Evolutionary conservation across 30 jellyfish, hydroid and myxozoan genomes (phyloP), one percentile per base, ranked within the genome.

Genomic region (Aurelia sp.): DNA sequence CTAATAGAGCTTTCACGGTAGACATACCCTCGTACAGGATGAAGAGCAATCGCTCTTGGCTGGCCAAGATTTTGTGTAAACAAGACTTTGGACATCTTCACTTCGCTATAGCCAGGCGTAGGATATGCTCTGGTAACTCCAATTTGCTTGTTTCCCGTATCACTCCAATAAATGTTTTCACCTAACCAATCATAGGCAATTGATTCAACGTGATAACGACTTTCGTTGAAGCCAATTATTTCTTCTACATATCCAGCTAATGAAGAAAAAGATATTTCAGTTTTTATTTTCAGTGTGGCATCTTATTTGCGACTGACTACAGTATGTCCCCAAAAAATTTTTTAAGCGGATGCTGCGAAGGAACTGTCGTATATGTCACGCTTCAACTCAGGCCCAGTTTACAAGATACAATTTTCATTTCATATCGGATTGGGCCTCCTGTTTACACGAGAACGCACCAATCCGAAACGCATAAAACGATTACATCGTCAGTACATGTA

Each of bases 181-280:
- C 94, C 89, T 57, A 85, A 60, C 99, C 99, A 94, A 71, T 94
- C 99, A 66, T 68, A 94, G 3, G 97, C 96, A 31, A 94, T 78
- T 16, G 96, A 95, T 70, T 94, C 97, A 0, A 94, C 92, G 53
- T 89, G 97, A 12, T n/a, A 59, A 4, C 88, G 78, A n/a, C 79
- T 18, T 58, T 83, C 93, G 62, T 82, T 81, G 81, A 93, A 87
- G 22, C 89, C 74, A 13, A 75, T 73, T 51, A 93, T 58, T 76
- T 88, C 86, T 51, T 83, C 75, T 3, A 78, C 62, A 37, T 86
- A 55, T 62, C 98, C 93, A 52, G 91, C 90, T 78, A 61, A 31
- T 77, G 23, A 19, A 77, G 30, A 53, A 60, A 33, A 4, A 33
- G 30, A 44, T 8, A 9, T 44, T 37, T 37, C 55, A 44, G 55